These are phyloP conservation scores for Bursaphelenchus okinawaensis DNA, from an alignment of 2,888 invertebrate species.

Conservation along the genomic window DNA sequence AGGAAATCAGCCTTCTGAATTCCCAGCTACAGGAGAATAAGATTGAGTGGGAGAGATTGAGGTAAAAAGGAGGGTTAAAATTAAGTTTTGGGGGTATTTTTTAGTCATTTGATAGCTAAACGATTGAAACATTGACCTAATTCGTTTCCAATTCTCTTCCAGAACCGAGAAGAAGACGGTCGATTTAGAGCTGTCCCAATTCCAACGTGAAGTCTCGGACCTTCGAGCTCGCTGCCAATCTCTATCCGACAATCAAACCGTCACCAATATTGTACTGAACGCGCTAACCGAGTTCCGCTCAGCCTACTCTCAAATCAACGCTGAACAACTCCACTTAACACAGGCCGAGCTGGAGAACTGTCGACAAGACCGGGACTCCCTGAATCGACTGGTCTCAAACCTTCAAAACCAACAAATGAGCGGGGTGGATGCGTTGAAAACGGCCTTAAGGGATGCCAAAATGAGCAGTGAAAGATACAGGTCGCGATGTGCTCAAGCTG, in stretches of 20 bases:
- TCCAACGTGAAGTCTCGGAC: not conserved
- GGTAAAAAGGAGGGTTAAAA: not conserved
- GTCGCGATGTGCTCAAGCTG: not conserved
- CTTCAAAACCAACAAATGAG: slow-evolving; percentile 8
- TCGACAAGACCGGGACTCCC: not conserved
- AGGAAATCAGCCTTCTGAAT: not conserved
- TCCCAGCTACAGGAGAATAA: not conserved
- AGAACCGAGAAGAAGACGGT: slow-evolving; percentile 4
- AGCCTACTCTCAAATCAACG: slow-evolving; percentile 2
- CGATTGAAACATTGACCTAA: not conserved
- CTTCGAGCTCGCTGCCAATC: not conserved
- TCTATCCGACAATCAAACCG: slow-evolving; percentile 4
- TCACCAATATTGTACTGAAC: not conserved
- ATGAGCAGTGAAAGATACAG: not conserved
- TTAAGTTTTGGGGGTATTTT: not conserved
- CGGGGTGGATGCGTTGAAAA: slow-evolving; percentile 4
- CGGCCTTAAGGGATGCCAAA: slow-evolving; percentile 1
- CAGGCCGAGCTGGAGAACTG: not conserved
- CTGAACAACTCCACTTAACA: slow-evolving; percentile 1
- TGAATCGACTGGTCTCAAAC: slow-evolving; percentile 1
- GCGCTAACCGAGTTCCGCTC: slow-evolving; percentile 9
- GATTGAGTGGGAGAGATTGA: not conserved
- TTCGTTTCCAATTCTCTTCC: not conserved
- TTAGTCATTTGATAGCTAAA: not conserved
- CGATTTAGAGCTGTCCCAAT: not conserved